Evolutionary conservation across 2,113 vertebrate species (phyloP).

Genomic region (Peromyscus polionotus): DNA sequence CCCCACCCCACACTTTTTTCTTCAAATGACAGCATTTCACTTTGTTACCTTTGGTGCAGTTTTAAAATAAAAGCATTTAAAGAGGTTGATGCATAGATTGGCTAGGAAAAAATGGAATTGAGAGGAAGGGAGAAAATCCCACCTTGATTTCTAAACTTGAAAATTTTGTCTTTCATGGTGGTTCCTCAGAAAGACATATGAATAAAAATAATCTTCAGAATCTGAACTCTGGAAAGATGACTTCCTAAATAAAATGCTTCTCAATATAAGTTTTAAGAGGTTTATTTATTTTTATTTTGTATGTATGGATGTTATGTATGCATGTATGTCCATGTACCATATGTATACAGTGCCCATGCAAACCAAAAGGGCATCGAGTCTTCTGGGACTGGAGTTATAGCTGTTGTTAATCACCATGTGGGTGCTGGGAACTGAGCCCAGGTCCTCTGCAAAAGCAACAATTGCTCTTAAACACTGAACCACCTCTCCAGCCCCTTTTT

Average conservation of each 20-base stretch:
- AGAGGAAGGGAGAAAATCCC: neutral
- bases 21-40: neutral
- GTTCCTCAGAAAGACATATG: neutral
- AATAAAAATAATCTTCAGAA: neutral
- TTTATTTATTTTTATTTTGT: neutral
- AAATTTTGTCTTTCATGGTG: neutral
- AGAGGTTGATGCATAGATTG: neutral
- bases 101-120: neutral
- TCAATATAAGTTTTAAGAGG: neutral
- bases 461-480: neutral
- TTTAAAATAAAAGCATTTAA: constrained; percentile 28
- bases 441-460: neutral
- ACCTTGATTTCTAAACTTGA: neutral
- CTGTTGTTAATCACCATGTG: neutral
- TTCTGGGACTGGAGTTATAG: neutral
- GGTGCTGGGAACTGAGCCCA: neutral
- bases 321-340: neutral
- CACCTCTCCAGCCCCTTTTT: neutral
- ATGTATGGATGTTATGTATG: neutral
- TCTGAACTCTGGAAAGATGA: neutral
- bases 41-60: neutral
- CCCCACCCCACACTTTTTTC: neutral
- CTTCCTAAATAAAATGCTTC: neutral
- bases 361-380: neutral
- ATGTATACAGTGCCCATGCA: neutral